A percentile compares a stretch with the other conserved stretches of the same genome.
Conservation (phyloP, 2,113 vertebrate genomes). For the Tyrannus savana region DNA sequence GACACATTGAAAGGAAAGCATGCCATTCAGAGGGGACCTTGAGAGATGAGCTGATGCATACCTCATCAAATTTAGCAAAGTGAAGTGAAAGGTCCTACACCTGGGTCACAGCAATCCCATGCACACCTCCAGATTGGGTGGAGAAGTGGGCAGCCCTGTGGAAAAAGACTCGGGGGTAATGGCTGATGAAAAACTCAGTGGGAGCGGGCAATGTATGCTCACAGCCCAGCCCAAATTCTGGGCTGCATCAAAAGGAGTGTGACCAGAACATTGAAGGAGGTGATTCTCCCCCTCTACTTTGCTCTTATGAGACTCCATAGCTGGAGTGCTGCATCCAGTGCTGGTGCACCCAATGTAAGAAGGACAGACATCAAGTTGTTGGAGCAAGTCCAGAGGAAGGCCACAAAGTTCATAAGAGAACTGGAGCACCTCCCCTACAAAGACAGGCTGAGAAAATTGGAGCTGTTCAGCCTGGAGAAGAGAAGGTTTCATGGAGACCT, state of each 20-base stretch:
- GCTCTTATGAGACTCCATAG: not conserved
- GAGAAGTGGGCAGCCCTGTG: not conserved
- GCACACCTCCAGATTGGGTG: not conserved
- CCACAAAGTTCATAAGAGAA: not conserved
- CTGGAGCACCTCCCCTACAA: not conserved
- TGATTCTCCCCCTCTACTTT: not conserved
- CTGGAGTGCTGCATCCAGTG: not conserved
- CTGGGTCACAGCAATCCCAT: not conserved
- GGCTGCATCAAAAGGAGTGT: not conserved
- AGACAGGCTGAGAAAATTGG: not conserved
- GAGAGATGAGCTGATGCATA: not conserved
- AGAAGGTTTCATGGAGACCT: not conserved
- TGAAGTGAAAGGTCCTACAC: not conserved
- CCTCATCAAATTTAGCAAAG: not conserved
- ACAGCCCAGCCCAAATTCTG: no score
- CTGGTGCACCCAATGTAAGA: not conserved
- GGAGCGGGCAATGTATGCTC: fast-evolving
- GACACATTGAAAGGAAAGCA: not conserved
- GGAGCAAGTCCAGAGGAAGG: not conserved
- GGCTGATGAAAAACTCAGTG: not conserved
- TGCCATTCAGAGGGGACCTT: not conserved
- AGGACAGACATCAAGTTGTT: not conserved
- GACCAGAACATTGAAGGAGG: not conserved
- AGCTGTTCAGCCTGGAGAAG: not conserved
- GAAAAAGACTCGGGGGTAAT: not conserved